Evolutionary conservation across 2,113 vertebrate species (phyloP).

Genomic region (Laticauda colubrina): DNA sequence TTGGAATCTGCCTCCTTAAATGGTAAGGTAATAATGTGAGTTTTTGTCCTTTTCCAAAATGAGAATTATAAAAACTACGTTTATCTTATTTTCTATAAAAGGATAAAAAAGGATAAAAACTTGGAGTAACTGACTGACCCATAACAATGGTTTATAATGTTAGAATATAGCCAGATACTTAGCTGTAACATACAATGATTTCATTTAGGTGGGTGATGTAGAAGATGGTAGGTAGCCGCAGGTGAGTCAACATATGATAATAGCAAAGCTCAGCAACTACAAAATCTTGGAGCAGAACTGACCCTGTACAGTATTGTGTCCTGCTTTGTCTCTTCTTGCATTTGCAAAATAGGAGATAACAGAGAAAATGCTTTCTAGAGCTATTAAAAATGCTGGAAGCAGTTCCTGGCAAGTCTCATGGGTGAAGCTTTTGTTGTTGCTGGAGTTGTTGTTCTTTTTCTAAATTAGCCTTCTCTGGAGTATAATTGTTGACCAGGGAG

Average conservation of each 20-base stretch:
- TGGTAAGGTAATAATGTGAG: neutral
- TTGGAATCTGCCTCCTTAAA: neutral
- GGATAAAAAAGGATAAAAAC: neutral
- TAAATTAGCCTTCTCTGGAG: neutral
- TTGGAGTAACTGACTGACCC: neutral
- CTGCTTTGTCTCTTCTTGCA: neutral
- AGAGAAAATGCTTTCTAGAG: neutral
- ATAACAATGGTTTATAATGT: neutral
- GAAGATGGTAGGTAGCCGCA: neutral
- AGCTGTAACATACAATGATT: neutral
- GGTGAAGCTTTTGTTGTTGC: neutral
- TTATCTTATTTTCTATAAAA: neutral
- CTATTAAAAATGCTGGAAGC: neutral
- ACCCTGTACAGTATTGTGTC: neutral
- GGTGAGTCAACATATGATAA: neutral
- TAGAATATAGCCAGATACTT: neutral
- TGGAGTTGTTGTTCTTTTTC: neutral
- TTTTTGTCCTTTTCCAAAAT: neutral
- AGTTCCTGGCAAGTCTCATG: neutral
- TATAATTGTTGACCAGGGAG: neutral
- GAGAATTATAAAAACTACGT: neutral
- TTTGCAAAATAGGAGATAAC: neutral
- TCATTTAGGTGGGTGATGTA: neutral
- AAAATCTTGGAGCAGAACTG: neutral
- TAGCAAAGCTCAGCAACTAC: neutral